Evolutionary conservation across 2,888 invertebrate species (phyloP).

Genomic region (Acleris sparsana): DNA sequence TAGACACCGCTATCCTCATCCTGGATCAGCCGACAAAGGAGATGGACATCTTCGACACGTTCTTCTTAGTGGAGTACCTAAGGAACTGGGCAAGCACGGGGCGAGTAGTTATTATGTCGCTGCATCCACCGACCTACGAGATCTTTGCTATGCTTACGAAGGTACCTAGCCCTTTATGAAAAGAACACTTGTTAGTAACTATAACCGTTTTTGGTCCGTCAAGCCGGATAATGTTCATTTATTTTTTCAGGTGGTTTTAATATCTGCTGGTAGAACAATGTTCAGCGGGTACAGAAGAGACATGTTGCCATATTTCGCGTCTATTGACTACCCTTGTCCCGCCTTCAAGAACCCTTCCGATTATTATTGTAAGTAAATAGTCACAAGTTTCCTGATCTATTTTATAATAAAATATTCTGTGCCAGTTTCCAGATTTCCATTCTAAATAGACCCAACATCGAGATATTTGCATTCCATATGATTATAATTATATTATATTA

Average conservation of each 20-base stretch:
- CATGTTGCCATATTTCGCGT: slow-evolving; percentile 96
- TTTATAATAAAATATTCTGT: no score
- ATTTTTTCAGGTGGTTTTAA: slow-evolving; percentile 85
- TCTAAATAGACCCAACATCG: no score
- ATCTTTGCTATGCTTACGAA: slow-evolving; percentile 96
- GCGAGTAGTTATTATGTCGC: slow-evolving; percentile 93
- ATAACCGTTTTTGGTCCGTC: slow-evolving; percentile 1
- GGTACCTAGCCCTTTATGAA: slow-evolving; percentile 47
- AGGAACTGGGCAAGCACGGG: slow-evolving; percentile 94
- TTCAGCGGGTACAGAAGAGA: slow-evolving; percentile 95
- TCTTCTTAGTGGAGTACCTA: slow-evolving; percentile 96
- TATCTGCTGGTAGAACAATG: slow-evolving; percentile 95
- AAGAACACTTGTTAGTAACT: background rate
- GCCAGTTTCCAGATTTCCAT: no score
- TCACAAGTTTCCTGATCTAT: background rate
- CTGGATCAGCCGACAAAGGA: slow-evolving; percentile 94
- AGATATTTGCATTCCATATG: no score
- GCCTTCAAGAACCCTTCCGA: slow-evolving; percentile 98
- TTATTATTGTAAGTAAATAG: slow-evolving; percentile 91
- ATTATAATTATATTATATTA: no score
- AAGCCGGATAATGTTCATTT: background rate
- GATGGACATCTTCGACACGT: slow-evolving; percentile 97
- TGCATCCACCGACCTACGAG: slow-evolving; percentile 97
- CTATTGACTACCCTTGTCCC: slow-evolving; percentile 96
- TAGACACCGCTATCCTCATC: slow-evolving; percentile 93